Evolutionary conservation across 2,888 invertebrate species (phyloP), one percentile per base, ranked within the genome.

Genomic region (Cryptosula pallasiana): DNA sequence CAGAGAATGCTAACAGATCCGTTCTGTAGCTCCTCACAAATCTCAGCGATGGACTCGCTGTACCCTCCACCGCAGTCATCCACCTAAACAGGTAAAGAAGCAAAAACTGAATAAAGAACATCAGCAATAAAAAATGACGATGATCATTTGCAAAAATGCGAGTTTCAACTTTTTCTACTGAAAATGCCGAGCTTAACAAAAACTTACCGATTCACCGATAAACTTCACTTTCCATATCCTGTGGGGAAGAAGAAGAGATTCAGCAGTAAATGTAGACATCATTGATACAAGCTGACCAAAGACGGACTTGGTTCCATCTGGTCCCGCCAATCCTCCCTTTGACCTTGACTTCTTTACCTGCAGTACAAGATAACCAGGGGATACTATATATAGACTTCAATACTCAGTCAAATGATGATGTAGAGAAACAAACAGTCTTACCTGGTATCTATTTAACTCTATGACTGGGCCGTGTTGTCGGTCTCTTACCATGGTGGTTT

Each of bases 51-150:
- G 76, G 94, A 95, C 84, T 97, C 96, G 82, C 95, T 95, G 87
- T 96, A 97, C 0, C 96, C 96, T 36, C 96, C 96, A 1, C 97
- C 97, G 83, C 96, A 96, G 85, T 97, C 97, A 82, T 96, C 97
- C 0, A 97, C 96, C 82, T n/a, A n/a, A n/a, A n/a, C n/a, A n/a
- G n/a, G n/a, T n/a, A n/a, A n/a, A n/a, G 54, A 16, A 16, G n/a
- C 54, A 54, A 13, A 54, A 16, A n/a, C n/a, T 16, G 54, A 54
- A 54, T n/a, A 54, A 13, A n/a, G n/a, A n/a, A n/a, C n/a, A n/a
- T n/a, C n/a, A n/a, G n/a, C n/a, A n/a, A n/a, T n/a, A n/a, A n/a
- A n/a, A n/a, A n/a, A n/a, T n/a, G n/a, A n/a, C n/a, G n/a, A n/a
- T n/a, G n/a, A n/a, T n/a, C n/a, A n/a, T n/a, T n/a, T n/a, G n/a